Conservation (phyloP, 2,797 vertebrate species). For the Synanceia verrucosa region DNA sequence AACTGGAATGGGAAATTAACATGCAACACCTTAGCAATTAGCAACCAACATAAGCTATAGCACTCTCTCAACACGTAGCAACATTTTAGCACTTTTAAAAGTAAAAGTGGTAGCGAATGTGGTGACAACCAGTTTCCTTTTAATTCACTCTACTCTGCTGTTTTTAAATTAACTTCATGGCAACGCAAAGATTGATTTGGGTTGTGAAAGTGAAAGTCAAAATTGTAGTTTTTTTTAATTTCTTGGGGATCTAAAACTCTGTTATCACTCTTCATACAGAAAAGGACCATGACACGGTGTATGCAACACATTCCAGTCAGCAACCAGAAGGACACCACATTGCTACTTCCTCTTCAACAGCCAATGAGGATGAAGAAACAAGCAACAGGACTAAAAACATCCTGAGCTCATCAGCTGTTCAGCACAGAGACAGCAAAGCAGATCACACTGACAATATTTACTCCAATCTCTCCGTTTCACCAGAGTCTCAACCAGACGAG, state of each 20-base stretch:
- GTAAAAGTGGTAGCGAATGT: no score
- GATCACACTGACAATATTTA: background rate
- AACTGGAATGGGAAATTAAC: no score
- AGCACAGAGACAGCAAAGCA: background rate
- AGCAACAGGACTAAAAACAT: background rate
- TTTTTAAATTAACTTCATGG: no score
- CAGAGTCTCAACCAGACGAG: slow-evolving; percentile 2
- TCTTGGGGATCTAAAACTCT: background rate
- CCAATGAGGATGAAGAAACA: background rate
- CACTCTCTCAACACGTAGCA: no score
- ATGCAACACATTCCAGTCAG: background rate
- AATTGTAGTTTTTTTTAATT: background rate
- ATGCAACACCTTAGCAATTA: no score
- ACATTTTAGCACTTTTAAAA: no score
- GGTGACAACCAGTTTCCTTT: no score
- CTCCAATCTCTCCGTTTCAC: background rate
- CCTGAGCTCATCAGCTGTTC: background rate
- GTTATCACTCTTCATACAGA: slow-evolving; percentile 21
- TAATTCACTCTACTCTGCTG: no score
- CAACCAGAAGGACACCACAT: background rate
- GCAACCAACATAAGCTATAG: no score
- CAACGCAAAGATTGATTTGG: no score
- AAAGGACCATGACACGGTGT: background rate
- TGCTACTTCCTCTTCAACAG: background rate
- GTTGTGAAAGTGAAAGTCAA: no score